Conservation (phyloP, 2,888 invertebrate genomes). For the Rotaria magnacalcarata region DNA sequence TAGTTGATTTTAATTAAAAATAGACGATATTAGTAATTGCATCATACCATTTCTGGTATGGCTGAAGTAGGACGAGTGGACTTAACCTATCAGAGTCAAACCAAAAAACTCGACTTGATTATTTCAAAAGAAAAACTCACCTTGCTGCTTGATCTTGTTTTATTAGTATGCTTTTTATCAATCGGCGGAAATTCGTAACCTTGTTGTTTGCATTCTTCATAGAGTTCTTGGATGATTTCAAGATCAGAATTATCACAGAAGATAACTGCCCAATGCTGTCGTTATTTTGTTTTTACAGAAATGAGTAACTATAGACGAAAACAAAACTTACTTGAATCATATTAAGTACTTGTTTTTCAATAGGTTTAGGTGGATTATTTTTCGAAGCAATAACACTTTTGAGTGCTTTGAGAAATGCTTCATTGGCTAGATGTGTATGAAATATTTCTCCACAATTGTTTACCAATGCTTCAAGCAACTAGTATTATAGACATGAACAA, state of each 20-base stretch:
- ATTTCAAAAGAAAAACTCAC: background rate
- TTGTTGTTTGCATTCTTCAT: conserved; percentile 84
- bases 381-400: conserved; percentile 77
- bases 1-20: background rate
- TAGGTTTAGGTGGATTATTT: conserved; percentile 90
- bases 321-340: conserved; percentile 71
- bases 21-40: too few species aligned
- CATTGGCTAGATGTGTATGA: conserved; percentile 78
- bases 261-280: conserved; percentile 86
- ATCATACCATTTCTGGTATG: background rate
- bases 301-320: background rate
- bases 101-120: background rate
- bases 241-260: conserved; percentile 84
- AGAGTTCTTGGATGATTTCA: conserved; percentile 82
- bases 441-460: conserved; percentile 93
- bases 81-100: background rate
- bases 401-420: conserved; percentile 81
- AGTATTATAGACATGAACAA: conserved; percentile 5
- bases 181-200: conserved; percentile 85
- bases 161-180: background rate
- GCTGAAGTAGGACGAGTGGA: background rate
- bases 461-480: conserved; percentile 88
- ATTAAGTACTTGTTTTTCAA: conserved; percentile 86
- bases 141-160: too few species aligned
- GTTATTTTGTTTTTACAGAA: background rate